Conservation (phyloP, 1,140 invertebrate genomes). For the Acyrthosiphon pisum region DNA sequence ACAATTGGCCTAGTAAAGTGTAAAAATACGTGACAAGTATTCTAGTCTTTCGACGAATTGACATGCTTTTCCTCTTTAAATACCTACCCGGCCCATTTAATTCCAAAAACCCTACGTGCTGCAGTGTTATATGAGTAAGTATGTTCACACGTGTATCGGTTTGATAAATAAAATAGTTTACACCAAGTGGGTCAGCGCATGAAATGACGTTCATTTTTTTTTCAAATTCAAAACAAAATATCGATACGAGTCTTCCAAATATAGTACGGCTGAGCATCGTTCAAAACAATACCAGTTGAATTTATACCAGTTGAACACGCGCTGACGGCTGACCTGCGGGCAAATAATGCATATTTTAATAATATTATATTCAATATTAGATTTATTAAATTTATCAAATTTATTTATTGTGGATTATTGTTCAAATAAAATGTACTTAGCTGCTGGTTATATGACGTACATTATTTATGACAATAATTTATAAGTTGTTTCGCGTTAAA, state of each 20-base stretch:
- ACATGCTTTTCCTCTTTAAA: slow-evolving; percentile 5
- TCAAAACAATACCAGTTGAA: neutral
- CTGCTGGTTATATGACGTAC: neutral
- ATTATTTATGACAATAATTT: neutral
- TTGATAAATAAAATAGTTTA: slow-evolving; percentile 17
- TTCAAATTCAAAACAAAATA: neutral
- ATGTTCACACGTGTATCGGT: slow-evolving; percentile 14
- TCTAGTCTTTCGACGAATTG: neutral
- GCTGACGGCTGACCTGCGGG: neutral
- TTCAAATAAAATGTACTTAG: neutral
- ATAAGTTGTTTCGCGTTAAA: neutral
- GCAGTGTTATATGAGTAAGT: neutral
- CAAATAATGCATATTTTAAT: neutral
- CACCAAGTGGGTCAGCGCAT: slow-evolving; percentile 39
- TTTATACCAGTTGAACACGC: neutral
- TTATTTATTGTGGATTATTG: neutral
- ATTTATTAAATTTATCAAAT: too few species aligned
- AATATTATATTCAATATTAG: too few species aligned
- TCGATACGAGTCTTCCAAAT: neutral
- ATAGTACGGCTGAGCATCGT: neutral
- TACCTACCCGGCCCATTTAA: neutral
- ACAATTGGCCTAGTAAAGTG: neutral
- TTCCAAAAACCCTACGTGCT: neutral
- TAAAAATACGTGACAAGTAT: slow-evolving; percentile 39
- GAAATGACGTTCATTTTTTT: neutral